Evolutionary conservation across 2,888 invertebrate genomes (phyloP), one percentile per base, ranked within the genome.

Genomic region (Rugalucina vietnamica): DNA sequence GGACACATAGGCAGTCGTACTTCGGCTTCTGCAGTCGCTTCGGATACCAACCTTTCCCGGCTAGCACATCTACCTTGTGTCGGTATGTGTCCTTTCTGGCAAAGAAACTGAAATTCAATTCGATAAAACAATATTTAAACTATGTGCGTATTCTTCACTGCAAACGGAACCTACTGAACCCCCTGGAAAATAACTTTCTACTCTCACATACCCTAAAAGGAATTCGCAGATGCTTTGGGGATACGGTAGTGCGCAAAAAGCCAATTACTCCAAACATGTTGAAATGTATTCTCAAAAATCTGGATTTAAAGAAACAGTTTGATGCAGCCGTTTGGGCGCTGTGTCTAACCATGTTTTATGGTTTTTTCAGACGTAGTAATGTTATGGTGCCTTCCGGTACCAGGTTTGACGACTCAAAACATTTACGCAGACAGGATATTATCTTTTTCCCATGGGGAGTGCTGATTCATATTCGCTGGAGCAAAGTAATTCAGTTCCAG

Each of bases 111-210:
- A 78, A 79, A 43, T 79, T 75, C 29, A 70, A 65, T 29, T 82
- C 82, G 12, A 43, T 82, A 3, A 82, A 74, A 75, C 65, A 65
- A 65, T 79, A 82, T 72, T 27, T 82, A 18, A 82, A 82, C 49
- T 75, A 70, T 29, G 49, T 82, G n/a, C 74, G 82, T 29, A 54
- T 82, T 29, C 34, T 82, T n/a, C 82, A 82, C 65, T 43, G 18
- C 18, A 79, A 72, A 78, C 79, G 78, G 82, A 77, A 77, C 34
- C 39, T 82, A 34, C 50, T 49, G 1, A 82, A 82, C 72, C 77
- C 82, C 21, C 60, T 79, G 27, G 43, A 49, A 50, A 60, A 78
- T 50, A 69, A 82, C 49, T 79, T 82, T 60, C 50, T 24, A 21
- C 37, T 82, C 18, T 21, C 37, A 12, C 70, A 50, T 49, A 50